These are phyloP conservation scores for Slavum lentiscoides DNA, from an alignment of 2,888 invertebrate genomes.

Conservation along the genomic window DNA sequence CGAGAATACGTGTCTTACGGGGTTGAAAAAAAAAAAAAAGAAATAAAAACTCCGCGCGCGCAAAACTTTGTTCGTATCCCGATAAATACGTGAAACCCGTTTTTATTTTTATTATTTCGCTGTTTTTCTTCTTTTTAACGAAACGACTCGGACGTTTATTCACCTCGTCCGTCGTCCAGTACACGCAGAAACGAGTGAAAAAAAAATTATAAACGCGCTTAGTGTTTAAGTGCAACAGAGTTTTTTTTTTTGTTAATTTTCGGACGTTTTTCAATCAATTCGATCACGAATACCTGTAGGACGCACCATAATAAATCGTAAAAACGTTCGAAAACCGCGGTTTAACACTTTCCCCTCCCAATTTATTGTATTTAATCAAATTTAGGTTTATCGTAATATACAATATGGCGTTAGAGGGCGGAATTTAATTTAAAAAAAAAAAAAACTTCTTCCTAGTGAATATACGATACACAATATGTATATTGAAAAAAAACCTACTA, in stretches of 20 bases:
- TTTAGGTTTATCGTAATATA: neutral
- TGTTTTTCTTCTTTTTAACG: neutral
- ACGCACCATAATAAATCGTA: neutral
- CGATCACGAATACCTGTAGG: neutral
- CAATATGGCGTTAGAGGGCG: neutral
- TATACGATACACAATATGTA: too few relatives aligned
- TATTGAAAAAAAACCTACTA: neutral
- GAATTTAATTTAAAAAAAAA: slow-evolving; percentile 22
- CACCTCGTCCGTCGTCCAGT: too few relatives aligned
- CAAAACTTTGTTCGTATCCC: too few relatives aligned
- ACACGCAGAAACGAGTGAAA: too few relatives aligned
- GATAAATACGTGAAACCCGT: neutral
- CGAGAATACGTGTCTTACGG: slow-evolving; percentile 9
- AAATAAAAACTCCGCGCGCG: neutral
- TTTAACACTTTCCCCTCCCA: neutral
- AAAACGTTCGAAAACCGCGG: neutral
- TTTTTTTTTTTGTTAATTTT: neutral
- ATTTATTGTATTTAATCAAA: slow-evolving; percentile 1
- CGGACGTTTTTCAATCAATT: neutral
- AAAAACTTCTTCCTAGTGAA: neutral
- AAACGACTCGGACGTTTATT: too few relatives aligned
- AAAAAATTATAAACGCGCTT: too few relatives aligned
- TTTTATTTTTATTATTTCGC: neutral
- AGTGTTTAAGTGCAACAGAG: too few relatives aligned
- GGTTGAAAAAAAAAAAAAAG: neutral